These are phyloP conservation scores for Brachionus rotundiformis DNA, from an alignment of 1,140 invertebrate genomes.

Conservation along the genomic window DNA sequence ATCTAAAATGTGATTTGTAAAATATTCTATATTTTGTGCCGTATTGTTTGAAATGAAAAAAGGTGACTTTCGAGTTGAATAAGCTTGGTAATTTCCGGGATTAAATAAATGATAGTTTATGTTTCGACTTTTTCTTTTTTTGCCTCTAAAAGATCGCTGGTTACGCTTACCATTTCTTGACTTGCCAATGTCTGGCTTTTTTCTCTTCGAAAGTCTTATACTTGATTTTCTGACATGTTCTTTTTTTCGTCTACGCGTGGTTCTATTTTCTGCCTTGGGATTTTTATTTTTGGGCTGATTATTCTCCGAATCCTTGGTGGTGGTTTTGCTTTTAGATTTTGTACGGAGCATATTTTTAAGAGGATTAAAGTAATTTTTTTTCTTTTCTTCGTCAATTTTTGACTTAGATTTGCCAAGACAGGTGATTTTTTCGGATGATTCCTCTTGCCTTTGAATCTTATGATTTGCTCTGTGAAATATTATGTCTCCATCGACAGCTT, in stretches of 20 bases:
- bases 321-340: conserved; percentile 8
- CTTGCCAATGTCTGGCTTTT: neutral
- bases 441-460: conserved; percentile 33
- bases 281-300: neutral
- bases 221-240: neutral
- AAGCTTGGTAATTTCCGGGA: conserved; percentile 13
- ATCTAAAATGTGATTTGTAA: conserved; percentile 16
- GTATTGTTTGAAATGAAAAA: conserved; percentile 28
- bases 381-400: neutral
- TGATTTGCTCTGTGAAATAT: conserved; percentile 17
- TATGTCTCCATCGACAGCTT: conserved; percentile 46
- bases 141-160: neutral
- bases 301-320: neutral
- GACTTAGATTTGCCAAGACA: conserved; percentile 19
- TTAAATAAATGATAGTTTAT: neutral
- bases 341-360: conserved; percentile 34
- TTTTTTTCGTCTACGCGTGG: neutral
- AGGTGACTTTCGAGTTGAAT: neutral
- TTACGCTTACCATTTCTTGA: neutral
- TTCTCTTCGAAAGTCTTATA: neutral
- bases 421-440: neutral
- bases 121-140: neutral
- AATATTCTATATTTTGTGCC: conserved; percentile 39
- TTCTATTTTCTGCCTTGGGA: neutral
- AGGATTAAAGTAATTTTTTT: conserved; percentile 27